A percentile compares a stretch with the other conserved stretches of the same genome.
Conservation (phyloP, 1,140 invertebrate species). For the Magallana angulata region DNA sequence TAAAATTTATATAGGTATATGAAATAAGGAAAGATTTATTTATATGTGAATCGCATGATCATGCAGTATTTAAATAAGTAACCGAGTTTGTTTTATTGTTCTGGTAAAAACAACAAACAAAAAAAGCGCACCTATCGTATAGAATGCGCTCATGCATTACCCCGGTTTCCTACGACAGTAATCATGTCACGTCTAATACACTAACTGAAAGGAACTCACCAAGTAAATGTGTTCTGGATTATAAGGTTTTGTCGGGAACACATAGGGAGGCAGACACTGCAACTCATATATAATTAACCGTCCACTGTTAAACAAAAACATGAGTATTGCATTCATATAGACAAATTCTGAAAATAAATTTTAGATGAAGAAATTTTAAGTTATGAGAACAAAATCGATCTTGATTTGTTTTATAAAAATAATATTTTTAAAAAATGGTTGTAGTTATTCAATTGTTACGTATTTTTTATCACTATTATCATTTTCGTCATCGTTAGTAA, state of each 20-base stretch:
- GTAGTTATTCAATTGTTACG: too few species aligned
- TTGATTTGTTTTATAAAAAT: not conserved
- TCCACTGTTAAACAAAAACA: not conserved
- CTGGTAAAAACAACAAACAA: not conserved
- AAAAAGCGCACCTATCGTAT: not conserved
- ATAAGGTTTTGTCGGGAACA: not conserved
- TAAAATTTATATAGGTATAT: too few species aligned
- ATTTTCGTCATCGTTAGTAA: too few species aligned
- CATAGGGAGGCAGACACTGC: not conserved
- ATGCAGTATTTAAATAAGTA: too few species aligned
- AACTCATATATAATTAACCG: not conserved
- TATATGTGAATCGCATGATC: too few species aligned
- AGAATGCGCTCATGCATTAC: not conserved
- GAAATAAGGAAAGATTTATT: too few species aligned
- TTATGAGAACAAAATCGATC: not conserved
- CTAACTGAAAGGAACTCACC: not conserved
- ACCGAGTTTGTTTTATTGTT: not conserved
- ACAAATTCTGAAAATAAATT: not conserved
- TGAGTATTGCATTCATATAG: not conserved
- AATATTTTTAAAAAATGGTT: not conserved
- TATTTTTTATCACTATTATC: too few species aligned
- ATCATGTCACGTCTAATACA: not conserved
- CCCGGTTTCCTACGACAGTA: not conserved
- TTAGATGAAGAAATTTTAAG: not conserved
- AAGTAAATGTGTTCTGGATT: conserved; percentile 27